phyloP scores from a whole-genome alignment of 2,888 invertebrate species.

The Archaeoteleia sp. region DNA sequence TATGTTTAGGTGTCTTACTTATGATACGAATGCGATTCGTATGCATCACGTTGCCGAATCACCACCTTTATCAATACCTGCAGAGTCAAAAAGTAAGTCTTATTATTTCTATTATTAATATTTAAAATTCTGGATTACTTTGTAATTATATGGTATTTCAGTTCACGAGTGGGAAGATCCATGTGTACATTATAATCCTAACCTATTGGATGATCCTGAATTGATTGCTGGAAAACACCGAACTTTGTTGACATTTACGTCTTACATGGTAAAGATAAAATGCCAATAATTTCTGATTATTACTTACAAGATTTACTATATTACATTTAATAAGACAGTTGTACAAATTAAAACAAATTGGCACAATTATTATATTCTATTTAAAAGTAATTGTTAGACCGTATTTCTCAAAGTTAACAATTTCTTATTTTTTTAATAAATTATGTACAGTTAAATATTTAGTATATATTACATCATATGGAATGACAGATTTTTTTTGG shows the following conservation, averaged over 20 bases:
- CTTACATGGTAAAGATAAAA: conserved; percentile 87
- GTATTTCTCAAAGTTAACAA: too few species aligned
- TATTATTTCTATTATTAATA: conserved; percentile 23
- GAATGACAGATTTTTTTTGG: too few species aligned
- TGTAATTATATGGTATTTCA: conserved; percentile 51
- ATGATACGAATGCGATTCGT: conserved; percentile 81
- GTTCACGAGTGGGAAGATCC: conserved; percentile 73
- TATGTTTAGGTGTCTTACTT: conserved; percentile 82
- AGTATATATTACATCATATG: too few species aligned
- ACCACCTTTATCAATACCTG: conserved; percentile 73
- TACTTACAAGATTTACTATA: too few species aligned
- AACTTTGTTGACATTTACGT: conserved; percentile 89
- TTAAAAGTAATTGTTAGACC: too few species aligned
- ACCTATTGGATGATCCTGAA: conserved; percentile 94
- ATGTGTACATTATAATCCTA: conserved; percentile 85
- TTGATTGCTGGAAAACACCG: conserved; percentile 92
- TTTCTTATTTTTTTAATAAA: too few species aligned
- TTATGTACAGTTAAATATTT: too few species aligned
- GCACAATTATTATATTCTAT: too few species aligned
- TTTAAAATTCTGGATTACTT: not conserved
- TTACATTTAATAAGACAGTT: too few species aligned
- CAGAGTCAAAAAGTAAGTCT: conserved; percentile 73
- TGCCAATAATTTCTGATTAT: conserved; percentile 23
- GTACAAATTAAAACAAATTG: too few species aligned
- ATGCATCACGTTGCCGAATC: conserved; percentile 76